A percentile compares a stretch with the other conserved stretches of the same genome.
Conservation (phyloP, 1,140 invertebrate genomes). For the Ceratina calcarata region DNA sequence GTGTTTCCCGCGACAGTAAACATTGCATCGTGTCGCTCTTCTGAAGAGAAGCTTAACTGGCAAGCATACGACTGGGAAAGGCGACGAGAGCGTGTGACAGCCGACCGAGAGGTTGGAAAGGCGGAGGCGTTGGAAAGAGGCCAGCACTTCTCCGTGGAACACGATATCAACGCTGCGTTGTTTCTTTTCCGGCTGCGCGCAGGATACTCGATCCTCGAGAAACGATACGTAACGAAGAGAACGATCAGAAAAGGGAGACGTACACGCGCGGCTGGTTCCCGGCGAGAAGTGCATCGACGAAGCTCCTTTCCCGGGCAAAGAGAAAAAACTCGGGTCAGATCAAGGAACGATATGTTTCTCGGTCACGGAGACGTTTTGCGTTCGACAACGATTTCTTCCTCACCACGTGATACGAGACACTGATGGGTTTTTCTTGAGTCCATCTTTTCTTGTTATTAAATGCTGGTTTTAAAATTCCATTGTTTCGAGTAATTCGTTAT, state of each 20-base stretch:
- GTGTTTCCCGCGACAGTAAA: not conserved
- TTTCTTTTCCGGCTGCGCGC: slow-evolving; percentile 2
- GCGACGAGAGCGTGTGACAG: not conserved
- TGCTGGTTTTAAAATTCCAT: too few relatives aligned
- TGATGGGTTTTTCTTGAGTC: not conserved
- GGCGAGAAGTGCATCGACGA: slow-evolving; percentile 13
- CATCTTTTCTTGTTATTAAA: too few relatives aligned
- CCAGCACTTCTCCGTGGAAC: slow-evolving; percentile 51
- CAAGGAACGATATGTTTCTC: slow-evolving; percentile 1
- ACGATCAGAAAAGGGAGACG: slow-evolving; percentile 35
- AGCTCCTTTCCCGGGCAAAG: not conserved
- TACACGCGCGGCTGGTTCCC: not conserved
- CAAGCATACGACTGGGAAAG: not conserved
- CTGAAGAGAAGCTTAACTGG: not conserved
- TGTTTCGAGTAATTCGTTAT: too few relatives aligned
- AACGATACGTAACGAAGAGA: slow-evolving; percentile 54
- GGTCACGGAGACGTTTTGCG: not conserved
- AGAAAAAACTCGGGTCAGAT: not conserved
- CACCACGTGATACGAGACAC: not conserved
- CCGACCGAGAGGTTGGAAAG: too few relatives aligned
- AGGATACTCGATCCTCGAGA: slow-evolving; percentile 48
- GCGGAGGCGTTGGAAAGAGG: slow-evolving; percentile 8
- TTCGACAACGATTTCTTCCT: slow-evolving; percentile 18
- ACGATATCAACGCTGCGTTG: slow-evolving; percentile 19
- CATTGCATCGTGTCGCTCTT: not conserved